Conservation (phyloP, 2,888 invertebrate genomes). For the Trissolcus brochymenae region DNA sequence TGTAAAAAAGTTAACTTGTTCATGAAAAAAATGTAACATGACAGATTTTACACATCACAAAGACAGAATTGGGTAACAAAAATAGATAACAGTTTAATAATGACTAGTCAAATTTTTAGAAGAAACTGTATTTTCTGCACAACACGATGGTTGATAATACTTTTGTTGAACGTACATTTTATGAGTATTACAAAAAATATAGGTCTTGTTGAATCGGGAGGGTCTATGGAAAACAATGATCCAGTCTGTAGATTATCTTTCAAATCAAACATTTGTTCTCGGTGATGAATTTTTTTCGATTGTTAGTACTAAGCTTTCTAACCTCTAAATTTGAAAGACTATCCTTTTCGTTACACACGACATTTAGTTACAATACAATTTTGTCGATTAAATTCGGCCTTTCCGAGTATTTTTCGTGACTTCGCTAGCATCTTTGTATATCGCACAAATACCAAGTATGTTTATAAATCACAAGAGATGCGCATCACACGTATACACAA, state of each 20-base stretch:
- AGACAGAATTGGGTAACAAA: neutral
- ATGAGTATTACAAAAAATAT: constrained; percentile 6
- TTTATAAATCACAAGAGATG: too few species aligned
- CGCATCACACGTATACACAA: neutral
- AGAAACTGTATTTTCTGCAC: constrained; percentile 30
- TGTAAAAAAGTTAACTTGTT: too few species aligned
- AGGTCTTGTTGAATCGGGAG: too few species aligned
- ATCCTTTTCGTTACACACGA: constrained; percentile 47
- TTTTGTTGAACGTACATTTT: constrained; percentile 44
- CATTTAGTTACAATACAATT: constrained; percentile 43
- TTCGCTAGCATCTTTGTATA: constrained; percentile 2
- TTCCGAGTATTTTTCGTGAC: constrained; percentile 10
- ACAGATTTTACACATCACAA: too few species aligned
- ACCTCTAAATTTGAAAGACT: constrained; percentile 20
- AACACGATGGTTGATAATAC: constrained; percentile 49
- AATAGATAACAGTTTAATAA: constrained; percentile 12
- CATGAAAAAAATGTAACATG: too few species aligned
- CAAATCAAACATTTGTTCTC: constrained; percentile 15
- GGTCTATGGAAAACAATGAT: too few species aligned
- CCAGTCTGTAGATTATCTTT: too few species aligned
- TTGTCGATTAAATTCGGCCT: constrained; percentile 28
- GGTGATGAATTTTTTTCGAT: neutral
- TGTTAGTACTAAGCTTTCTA: constrained; percentile 27
- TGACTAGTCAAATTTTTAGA: constrained; percentile 20
- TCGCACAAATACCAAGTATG: neutral